phyloP scores from a whole-genome alignment of 2,888 invertebrate genomes.

The Liopterus haemorrhoidalis region DNA sequence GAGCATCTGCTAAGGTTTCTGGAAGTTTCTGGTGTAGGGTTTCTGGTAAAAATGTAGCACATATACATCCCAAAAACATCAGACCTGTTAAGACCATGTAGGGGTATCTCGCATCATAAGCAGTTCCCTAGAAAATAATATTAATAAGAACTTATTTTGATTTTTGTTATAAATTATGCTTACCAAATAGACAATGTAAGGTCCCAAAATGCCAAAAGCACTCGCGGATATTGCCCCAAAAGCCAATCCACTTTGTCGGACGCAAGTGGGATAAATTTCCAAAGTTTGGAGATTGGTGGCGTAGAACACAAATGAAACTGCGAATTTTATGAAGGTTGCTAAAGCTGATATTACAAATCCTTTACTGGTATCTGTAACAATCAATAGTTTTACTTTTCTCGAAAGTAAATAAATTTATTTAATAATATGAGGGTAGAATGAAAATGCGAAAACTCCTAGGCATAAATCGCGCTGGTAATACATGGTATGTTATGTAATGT shows the following conservation, averaged over 20 bases:
- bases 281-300: slow-evolving; percentile 56
- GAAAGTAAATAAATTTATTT: too few species aligned
- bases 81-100: slow-evolving; percentile 45
- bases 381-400: too few species aligned
- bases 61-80: slow-evolving; percentile 46
- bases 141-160: neutral
- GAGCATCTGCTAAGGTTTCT: slow-evolving; percentile 58
- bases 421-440: too few species aligned
- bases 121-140: slow-evolving; percentile 41
- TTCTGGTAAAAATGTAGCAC: slow-evolving; percentile 55
- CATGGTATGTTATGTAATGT: too few species aligned
- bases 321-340: slow-evolving; percentile 49
- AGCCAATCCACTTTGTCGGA: slow-evolving; percentile 60
- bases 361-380: slow-evolving; percentile 39
- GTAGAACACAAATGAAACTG: slow-evolving; percentile 53
- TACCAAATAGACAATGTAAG: slow-evolving; percentile 57
- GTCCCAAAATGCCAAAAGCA: slow-evolving; percentile 52
- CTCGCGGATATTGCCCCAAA: slow-evolving; percentile 54
- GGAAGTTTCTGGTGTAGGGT: slow-evolving; percentile 58
- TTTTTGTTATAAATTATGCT: slow-evolving; percentile 27
- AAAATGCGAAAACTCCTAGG: too few species aligned
- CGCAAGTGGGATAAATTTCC: slow-evolving; percentile 62
- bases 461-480: too few species aligned
- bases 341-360: slow-evolving; percentile 35
- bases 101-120: slow-evolving; percentile 43